Conservation (phyloP, 2,797 vertebrate genomes). For the Periparus ater region DNA sequence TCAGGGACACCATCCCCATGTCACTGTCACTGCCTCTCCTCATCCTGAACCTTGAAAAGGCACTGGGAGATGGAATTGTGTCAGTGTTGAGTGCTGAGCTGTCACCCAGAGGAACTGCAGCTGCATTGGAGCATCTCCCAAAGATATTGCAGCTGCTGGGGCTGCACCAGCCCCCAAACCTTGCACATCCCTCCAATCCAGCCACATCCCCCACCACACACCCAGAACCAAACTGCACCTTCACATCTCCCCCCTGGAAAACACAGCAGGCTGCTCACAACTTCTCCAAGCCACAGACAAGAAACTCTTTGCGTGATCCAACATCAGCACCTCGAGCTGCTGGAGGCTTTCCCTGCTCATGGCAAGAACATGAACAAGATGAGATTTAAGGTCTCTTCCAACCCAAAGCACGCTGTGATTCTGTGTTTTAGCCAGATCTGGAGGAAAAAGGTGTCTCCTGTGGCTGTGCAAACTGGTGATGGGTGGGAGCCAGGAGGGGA, state of each 20-base stretch:
- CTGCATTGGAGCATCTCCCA: background rate
- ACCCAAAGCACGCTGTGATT: background rate
- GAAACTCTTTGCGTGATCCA: background rate
- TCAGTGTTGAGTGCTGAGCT: background rate
- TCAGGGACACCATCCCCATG: background rate
- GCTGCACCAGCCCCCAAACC: background rate
- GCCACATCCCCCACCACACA: background rate
- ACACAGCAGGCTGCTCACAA: background rate
- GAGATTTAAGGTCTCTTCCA: background rate
- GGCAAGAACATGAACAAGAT: background rate
- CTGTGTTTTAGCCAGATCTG: background rate
- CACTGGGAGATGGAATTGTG: background rate
- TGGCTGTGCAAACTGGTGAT: background rate
- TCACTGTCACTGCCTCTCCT: background rate
- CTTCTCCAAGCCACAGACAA: background rate
- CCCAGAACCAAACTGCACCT: background rate
- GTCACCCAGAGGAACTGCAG: background rate
- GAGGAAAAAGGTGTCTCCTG: background rate
- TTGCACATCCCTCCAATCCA: accelerated
- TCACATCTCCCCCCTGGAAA: accelerated
- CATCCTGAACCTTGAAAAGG: background rate
- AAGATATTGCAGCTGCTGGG: background rate
- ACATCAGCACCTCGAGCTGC: background rate
- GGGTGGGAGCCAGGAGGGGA: background rate
- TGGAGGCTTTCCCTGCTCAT: background rate